Evolutionary conservation across 2,797 vertebrate genomes (phyloP).

Genomic region (Hypotaenidia okinawae): DNA sequence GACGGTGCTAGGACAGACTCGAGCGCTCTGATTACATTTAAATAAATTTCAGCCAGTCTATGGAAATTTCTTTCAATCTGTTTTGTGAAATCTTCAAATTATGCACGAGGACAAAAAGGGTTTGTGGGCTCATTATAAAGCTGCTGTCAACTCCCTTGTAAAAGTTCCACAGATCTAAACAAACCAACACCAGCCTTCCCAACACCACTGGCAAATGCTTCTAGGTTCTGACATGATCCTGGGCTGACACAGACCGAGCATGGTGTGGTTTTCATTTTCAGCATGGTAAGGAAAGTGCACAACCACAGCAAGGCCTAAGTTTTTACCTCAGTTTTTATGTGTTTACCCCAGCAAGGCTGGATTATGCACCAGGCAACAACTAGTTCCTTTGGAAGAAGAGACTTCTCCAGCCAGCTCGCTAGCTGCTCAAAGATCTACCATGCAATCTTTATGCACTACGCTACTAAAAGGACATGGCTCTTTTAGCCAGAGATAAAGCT

Average conservation of each 20-base stretch:
- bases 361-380: accelerated
- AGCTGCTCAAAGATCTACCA: background rate
- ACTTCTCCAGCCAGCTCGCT: background rate
- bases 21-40: conserved; percentile 12
- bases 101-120: conserved; percentile 40
- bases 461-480: background rate
- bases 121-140: background rate
- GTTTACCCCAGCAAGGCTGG: background rate
- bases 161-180: conserved; percentile 35
- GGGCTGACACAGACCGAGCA: conserved; percentile 2
- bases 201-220: background rate
- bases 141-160: conserved; percentile 15
- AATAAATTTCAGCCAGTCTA: conserved; percentile 41
- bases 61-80: background rate
- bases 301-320: background rate
- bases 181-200: conserved; percentile 3
- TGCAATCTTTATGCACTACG: background rate
- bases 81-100: conserved; percentile 11
- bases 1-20: background rate
- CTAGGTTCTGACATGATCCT: conserved; percentile 21
- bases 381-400: background rate
- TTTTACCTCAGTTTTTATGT: background rate
- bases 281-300: background rate
- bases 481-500: background rate
- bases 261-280: background rate